Percentiles rank a stretch among this genome's conserved stretches.
Evolutionary conservation across 2,797 vertebrate genomes (phyloP).

Genomic region (Gymnoscopelus braueri): DNA sequence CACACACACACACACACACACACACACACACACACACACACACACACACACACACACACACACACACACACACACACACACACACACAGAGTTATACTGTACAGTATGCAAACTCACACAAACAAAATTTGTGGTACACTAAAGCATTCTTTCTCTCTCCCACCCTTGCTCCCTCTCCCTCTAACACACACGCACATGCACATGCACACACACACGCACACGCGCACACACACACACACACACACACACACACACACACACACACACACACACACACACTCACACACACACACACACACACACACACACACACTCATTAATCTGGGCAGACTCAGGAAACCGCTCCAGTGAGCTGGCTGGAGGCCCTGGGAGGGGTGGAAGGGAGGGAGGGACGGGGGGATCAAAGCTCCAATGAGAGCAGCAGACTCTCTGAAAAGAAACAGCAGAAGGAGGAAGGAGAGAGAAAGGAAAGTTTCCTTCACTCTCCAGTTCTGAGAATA

Average conservation of each 20-base stretch:
- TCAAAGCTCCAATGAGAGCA: conserved; percentile 78
- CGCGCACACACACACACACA: background rate
- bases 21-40: conserved; percentile 32
- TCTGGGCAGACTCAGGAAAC: conserved; percentile 88
- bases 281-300: conserved; percentile 42
- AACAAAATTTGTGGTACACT: conserved; percentile 77
- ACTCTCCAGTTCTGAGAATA: conserved; percentile 68
- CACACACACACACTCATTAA: conserved; percentile 84
- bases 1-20: conserved; percentile 30
- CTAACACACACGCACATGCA: conserved; percentile 38
- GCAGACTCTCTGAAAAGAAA: conserved; percentile 81
- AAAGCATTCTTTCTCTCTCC: conserved; percentile 67
- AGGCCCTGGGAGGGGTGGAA: conserved; percentile 83
- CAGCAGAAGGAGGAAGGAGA: conserved; percentile 75
- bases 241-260: conserved; percentile 42
- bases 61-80: conserved; percentile 51
- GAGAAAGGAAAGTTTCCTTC: conserved; percentile 77
- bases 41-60: background rate
- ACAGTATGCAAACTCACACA: conserved; percentile 73
- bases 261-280: conserved; percentile 45
- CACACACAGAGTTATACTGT: conserved; percentile 22
- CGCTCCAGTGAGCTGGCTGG: conserved; percentile 93
- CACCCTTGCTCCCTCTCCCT: conserved; percentile 32
- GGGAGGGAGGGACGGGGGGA: conserved; percentile 53
- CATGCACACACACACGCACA: background rate